Evolutionary conservation across 1,140 invertebrate species (phyloP).

Genomic region (Lepidurus apus): DNA sequence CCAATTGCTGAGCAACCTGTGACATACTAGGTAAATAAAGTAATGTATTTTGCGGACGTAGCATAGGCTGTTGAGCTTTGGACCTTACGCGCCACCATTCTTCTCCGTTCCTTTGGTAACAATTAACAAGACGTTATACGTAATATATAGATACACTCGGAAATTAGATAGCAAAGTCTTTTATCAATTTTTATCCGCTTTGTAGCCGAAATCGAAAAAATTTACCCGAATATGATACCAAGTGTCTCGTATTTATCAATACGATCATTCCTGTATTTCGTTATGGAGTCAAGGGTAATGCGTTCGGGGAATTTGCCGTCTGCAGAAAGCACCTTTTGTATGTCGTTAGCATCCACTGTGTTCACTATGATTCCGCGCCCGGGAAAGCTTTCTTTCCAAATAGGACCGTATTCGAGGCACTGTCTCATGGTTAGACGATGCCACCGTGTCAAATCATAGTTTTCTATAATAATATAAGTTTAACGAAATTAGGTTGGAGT

Average conservation of each 20-base stretch:
- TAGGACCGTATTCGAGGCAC: conserved; percentile 11
- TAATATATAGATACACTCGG: neutral
- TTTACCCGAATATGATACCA: conserved; percentile 31
- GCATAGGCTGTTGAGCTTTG: conserved; percentile 72
- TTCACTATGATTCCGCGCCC: conserved; percentile 73
- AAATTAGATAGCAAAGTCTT: too few relatives aligned
- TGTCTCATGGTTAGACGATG: neutral
- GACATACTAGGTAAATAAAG: conserved; percentile 66
- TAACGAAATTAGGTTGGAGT: neutral
- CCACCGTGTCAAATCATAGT: neutral
- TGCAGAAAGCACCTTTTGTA: conserved; percentile 63
- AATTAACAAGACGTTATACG: neutral
- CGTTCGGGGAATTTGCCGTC: conserved; percentile 69
- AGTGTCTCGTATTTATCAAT: conserved; percentile 26
- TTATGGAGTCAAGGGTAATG: conserved; percentile 44
- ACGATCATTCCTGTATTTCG: conserved; percentile 29
- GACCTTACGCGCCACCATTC: conserved; percentile 73
- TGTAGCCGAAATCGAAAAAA: neutral
- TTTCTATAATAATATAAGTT: neutral
- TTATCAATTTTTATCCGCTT: neutral
- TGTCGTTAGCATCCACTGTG: conserved; percentile 67
- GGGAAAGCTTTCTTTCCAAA: conserved; percentile 29
- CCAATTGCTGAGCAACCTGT: conserved; percentile 56
- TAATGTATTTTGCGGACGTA: conserved; percentile 66
- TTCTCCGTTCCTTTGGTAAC: conserved; percentile 62